phyloP scores from a whole-genome alignment of 2,888 invertebrate genomes.

The Eutolmus rufibarbis region DNA sequence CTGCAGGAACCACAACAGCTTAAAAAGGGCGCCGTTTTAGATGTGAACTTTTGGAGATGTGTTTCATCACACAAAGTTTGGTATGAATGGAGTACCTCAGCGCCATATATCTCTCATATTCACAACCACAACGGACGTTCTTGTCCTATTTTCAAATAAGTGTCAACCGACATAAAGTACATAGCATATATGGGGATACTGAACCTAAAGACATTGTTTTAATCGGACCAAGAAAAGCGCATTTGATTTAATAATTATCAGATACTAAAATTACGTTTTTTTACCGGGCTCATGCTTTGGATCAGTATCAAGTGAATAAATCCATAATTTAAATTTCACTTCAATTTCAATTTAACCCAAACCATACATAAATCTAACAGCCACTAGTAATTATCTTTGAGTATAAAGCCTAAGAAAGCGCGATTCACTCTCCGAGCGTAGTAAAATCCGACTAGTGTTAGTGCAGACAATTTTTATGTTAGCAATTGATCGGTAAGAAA shows the following conservation, averaged over 20 bases:
- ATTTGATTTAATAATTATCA: background rate
- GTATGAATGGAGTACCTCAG: slow-evolving; percentile 87
- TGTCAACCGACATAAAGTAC: background rate
- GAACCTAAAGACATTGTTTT: background rate
- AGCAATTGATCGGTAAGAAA: too few species aligned
- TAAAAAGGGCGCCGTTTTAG: slow-evolving; percentile 73
- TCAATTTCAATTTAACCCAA: too few species aligned
- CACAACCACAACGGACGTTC: slow-evolving; percentile 58
- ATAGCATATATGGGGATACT: background rate
- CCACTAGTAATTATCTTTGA: too few species aligned
- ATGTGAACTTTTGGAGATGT: slow-evolving; percentile 87
- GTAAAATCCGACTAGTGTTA: too few species aligned
- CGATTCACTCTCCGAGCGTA: too few species aligned
- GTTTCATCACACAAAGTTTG: slow-evolving; percentile 83
- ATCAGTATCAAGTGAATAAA: too few species aligned
- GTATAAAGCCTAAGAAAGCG: too few species aligned
- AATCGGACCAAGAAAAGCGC: background rate
- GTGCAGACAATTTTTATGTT: too few species aligned
- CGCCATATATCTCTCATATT: slow-evolving; percentile 54
- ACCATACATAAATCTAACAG: too few species aligned
- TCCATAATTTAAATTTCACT: too few species aligned
- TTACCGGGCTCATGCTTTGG: too few species aligned
- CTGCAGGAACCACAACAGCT: slow-evolving; percentile 65
- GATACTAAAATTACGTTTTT: background rate
- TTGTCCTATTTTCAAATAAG: slow-evolving; percentile 52